Evolutionary conservation across 2,797 vertebrate genomes (phyloP).

Genomic region (Macroramphosus scolopax): DNA sequence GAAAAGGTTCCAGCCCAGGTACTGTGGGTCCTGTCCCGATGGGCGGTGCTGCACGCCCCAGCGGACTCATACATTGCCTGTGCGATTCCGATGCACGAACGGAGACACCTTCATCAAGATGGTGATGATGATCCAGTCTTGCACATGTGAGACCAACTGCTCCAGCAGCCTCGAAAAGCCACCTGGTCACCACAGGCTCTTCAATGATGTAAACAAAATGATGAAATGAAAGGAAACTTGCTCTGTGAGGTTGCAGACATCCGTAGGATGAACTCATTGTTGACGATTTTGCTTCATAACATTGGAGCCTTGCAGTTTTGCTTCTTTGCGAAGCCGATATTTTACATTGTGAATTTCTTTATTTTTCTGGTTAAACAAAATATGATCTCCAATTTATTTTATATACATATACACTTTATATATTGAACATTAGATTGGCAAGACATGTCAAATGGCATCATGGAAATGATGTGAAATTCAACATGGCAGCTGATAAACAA

Average conservation of each 20-base stretch:
- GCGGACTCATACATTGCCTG: constrained; percentile 81
- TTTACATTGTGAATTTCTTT: constrained; percentile 19
- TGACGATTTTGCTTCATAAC: constrained; percentile 81
- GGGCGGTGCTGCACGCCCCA: constrained; percentile 85
- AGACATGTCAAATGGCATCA: constrained; percentile 22
- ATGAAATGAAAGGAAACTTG: constrained; percentile 61
- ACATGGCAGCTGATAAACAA: constrained; percentile 36
- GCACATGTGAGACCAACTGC: constrained; percentile 82
- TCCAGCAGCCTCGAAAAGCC: constrained; percentile 63
- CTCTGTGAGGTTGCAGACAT: constrained; percentile 49
- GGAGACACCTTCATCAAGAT: constrained; percentile 82
- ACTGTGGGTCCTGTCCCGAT: constrained; percentile 84
- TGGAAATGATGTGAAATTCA: constrained; percentile 7
- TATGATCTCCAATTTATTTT: no score
- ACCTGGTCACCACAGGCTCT: constrained; percentile 73
- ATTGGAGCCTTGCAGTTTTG: constrained; percentile 83
- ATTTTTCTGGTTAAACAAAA: constrained; percentile 19
- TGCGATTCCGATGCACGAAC: constrained; percentile 82
- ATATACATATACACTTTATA: neutral
- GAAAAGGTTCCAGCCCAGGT: constrained; percentile 82
- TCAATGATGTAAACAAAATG: constrained; percentile 82
- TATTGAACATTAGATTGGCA: constrained; percentile 31
- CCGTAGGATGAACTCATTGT: constrained; percentile 26
- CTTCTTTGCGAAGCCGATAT: constrained; percentile 87
- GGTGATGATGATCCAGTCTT: constrained; percentile 88